These are phyloP conservation scores for Ptilorrhoa leucosticta DNA, from an alignment of 2,113 vertebrate genomes.

Conservation along the genomic window DNA sequence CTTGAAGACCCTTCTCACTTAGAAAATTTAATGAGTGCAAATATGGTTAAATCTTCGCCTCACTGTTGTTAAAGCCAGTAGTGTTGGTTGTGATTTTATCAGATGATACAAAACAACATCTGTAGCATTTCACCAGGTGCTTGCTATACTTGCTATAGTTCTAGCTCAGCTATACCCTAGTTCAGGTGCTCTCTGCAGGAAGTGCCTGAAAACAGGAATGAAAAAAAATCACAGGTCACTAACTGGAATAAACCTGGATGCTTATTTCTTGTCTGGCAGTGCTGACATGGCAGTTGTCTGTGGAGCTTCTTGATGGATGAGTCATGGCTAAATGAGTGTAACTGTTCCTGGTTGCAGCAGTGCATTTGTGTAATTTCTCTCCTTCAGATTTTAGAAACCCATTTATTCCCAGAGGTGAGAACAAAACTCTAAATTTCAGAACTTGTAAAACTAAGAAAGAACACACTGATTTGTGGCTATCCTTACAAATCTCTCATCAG, in stretches of 20 bases:
- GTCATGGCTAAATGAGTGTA: neutral
- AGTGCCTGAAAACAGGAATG: neutral
- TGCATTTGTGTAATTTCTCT: neutral
- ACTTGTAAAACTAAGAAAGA: neutral
- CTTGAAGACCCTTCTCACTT: neutral
- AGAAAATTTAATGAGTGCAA: neutral
- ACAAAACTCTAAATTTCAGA: neutral
- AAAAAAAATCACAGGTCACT: neutral
- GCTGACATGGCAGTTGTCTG: neutral
- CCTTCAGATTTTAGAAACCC: neutral
- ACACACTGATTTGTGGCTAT: neutral
- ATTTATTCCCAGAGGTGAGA: neutral
- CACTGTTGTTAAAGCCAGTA: neutral
- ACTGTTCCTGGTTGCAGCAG: fast-evolving
- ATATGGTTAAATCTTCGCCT: neutral
- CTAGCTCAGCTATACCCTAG: neutral
- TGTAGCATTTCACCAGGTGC: neutral
- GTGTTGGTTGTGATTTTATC: neutral
- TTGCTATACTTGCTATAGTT: neutral
- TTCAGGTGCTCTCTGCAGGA: neutral
- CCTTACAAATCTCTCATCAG: neutral
- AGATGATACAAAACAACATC: neutral
- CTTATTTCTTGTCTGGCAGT: neutral
- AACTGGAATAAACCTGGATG: neutral
- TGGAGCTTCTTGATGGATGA: neutral